Evolutionary conservation across 1,140 invertebrate species (phyloP).

Genomic region (Zaprionus kolodkinae): DNA sequence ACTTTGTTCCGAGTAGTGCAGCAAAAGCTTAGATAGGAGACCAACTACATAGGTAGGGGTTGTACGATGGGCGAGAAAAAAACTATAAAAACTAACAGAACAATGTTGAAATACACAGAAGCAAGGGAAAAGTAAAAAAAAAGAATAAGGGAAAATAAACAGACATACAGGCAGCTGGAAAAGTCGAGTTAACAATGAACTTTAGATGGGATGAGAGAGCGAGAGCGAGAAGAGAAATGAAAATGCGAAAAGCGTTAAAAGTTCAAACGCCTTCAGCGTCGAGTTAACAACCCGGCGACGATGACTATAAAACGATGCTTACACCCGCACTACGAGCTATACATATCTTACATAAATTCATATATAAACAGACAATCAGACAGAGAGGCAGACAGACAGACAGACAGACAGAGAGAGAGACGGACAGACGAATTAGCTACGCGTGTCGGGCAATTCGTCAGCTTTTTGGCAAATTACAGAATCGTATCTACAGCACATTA

Average conservation of each 20-base stretch:
- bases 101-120: constrained; percentile 32
- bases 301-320: constrained; percentile 34
- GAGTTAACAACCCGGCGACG: constrained; percentile 55
- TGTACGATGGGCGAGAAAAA: neutral
- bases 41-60: neutral
- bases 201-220: constrained; percentile 40
- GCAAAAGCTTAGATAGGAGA: neutral
- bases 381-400: neutral
- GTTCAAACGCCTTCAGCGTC: constrained; percentile 64
- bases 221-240: constrained; percentile 36
- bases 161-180: constrained; percentile 30
- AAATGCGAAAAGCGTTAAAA: constrained; percentile 70
- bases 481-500: constrained; percentile 24
- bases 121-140: constrained; percentile 19
- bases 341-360: constrained; percentile 12
- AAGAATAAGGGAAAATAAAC: neutral
- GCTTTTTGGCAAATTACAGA: constrained; percentile 34
- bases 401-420: neutral
- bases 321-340: constrained; percentile 15
- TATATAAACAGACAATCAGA: constrained; percentile 2
- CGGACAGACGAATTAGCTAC: constrained; percentile 54
- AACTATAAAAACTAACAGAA: constrained; percentile 36
- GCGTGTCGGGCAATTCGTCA: constrained; percentile 51
- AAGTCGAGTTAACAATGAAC: constrained; percentile 64
- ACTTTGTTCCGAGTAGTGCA: constrained; percentile 45